Base-by-base conservation (phyloP, 1,140 invertebrate species). In the Dendroctonus ponderosae region DNA sequence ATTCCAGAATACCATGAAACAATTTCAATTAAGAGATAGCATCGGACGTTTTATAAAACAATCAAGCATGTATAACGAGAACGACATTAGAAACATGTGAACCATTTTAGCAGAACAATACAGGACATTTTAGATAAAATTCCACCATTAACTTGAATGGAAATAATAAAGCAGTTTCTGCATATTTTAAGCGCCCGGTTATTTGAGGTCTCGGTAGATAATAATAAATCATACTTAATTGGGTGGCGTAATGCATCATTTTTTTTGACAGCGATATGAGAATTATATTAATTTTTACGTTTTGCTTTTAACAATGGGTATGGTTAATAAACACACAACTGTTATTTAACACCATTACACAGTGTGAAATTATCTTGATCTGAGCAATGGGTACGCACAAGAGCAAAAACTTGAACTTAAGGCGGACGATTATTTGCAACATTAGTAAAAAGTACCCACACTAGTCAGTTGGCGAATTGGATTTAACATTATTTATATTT, bases 41-140 rank as follows among this genome's bases (percentile, higher is more conserved):
- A 62, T 62, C 59, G 12, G 37, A 60, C 57, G 43, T 52, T 52
- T 62, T 39, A 51, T 51, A 62, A 51, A 62, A 62, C 59, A 62
- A 62, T 49, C 37, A 56, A 54, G 51, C 2, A 15, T n/a, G 9
- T 54, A 40, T 8, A 64, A 64, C 42, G 42, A 64, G 52, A 54
- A 40, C 62, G 62, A 64, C 62, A 64, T 56, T 46, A 54, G 5
- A 54, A 64, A 46, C 52, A 53, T 64, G 62, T 41, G 62, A 64
- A 64, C 62, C 62, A 42, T 56, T 64, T 56, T 64, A 52, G 41
- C 41, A 11, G 12, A 64, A 64, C 62, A 64, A 64, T 56, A 57
- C 52, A 15, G 62, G 52, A 37, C 62, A 52, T 57, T 64, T 64
- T 56, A 64, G 62, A 64, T 64, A 56, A 64, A 57, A 56, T 46